Conservation (phyloP, 2,888 invertebrate species). For the Perizoma flavofasciatum region DNA sequence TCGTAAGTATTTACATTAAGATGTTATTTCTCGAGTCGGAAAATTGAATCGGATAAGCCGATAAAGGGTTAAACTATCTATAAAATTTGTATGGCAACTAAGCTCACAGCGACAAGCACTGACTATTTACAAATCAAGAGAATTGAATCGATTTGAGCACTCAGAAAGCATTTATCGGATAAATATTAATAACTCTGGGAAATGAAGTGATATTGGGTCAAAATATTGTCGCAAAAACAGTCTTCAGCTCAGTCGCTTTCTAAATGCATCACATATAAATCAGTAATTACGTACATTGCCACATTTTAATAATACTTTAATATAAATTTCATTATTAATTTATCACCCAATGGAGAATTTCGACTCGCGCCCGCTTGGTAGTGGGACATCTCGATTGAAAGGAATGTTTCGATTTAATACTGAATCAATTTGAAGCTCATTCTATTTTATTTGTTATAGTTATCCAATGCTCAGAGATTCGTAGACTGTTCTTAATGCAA, state of each 20-base stretch:
- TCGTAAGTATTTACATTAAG: constrained; percentile 60
- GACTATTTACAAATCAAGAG: constrained; percentile 71
- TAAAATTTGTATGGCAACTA: constrained; percentile 82
- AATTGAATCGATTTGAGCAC: constrained; percentile 34
- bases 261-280: constrained; percentile 63
- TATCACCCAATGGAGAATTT: constrained; percentile 77
- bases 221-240: constrained; percentile 71
- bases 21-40: constrained; percentile 13
- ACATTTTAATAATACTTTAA: constrained; percentile 71
- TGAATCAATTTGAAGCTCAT: constrained; percentile 45
- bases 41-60: constrained; percentile 18
- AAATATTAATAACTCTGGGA: constrained; percentile 2
- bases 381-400: constrained; percentile 69
- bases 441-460: constrained; percentile 18
- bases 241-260: constrained; percentile 69
- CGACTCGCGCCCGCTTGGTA: constrained; percentile 55
- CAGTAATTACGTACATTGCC: constrained; percentile 62
- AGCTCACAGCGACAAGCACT: constrained; percentile 74
- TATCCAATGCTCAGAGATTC: constrained; percentile 37
- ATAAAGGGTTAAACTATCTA: constrained; percentile 58
- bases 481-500: constrained; percentile 37
- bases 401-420: constrained; percentile 80
- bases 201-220: constrained; percentile 22
- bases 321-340: constrained; percentile 52
- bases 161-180: constrained; percentile 11